Evolutionary conservation across 2,113 vertebrate species (phyloP), one percentile per base, ranked within the genome.

Genomic region (Thamnaconus septentrionalis): DNA sequence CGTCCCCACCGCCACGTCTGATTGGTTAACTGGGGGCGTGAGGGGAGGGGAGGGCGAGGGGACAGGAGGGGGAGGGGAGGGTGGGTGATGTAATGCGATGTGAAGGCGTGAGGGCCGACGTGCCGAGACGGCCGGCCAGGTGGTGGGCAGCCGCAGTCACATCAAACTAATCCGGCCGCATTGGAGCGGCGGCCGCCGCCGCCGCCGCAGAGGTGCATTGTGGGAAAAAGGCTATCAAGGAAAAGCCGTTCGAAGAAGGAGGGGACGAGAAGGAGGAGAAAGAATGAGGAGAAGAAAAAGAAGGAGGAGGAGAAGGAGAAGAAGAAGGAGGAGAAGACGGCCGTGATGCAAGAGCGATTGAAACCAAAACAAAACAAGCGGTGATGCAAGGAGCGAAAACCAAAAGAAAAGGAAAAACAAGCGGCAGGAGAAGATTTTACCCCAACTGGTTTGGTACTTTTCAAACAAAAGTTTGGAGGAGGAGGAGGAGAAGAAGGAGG

Each of bases 161-260:
- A 73, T 87, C 84, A 85, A 53, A 75, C 72, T 70, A 69, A 76
- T 75, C 65, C 78, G 55, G 44, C 79, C 62, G 78, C 81, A 85
- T 82, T 54, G 78, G 73, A 83, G 78, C 81, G 87, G 81, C 83
- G 73, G 48, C 75, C 69, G 69, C 75, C 75, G 82, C 83, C 83
- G 81, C 69, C 75, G 82, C 83, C 83, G 81, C 69, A 71, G 73
- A 82, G 83, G 67, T 42, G 64, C 67, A 51, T 49, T 63, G 79
- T 71, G 70, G 0, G 54, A 31, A 31, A 31, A 31, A 57, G 71
- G 72, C 41, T 69, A 48, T 79, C 77, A 42, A 60, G 79, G 79
- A 80, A 82, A 80, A 31, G 45, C 69, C 71, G 77, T 61, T 78
- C 61, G 64, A n/a, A n/a, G n/a, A n/a, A n/a, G n/a, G n/a, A n/a